Evolutionary conservation across 2,113 vertebrate genomes (phyloP).

Genomic region (Phyllostomus discolor): DNA sequence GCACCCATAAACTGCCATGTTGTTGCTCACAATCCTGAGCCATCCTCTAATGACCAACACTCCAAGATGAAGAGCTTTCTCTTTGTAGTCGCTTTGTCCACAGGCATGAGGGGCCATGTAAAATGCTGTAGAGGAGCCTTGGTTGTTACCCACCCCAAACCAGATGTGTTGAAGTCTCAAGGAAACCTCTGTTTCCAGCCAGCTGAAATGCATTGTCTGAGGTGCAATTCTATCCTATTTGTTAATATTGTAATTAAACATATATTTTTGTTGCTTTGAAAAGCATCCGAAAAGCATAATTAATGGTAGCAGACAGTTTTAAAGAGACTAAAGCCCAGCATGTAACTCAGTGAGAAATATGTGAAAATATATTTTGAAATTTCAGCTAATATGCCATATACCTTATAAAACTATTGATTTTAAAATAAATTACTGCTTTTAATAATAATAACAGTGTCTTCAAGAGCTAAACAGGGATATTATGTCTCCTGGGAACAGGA

Average conservation of each 20-base stretch:
- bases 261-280: background rate
- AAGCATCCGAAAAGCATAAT: background rate
- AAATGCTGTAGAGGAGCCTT: background rate
- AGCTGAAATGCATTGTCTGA: background rate
- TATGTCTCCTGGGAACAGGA: background rate
- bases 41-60: background rate
- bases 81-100: background rate
- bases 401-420: background rate
- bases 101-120: rapidly evolving
- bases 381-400: background rate
- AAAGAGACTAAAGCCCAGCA: background rate
- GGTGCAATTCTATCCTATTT: background rate
- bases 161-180: background rate
- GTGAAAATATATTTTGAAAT: background rate
- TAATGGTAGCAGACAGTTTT: background rate
- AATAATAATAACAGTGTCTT: background rate
- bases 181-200: background rate
- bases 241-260: background rate
- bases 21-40: background rate
- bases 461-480: background rate
- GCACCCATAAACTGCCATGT: background rate
- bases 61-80: background rate
- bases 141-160: background rate
- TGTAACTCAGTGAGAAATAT: background rate
- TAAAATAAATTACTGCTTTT: background rate